These are phyloP conservation scores for Lethenteron reissneri DNA, from an alignment of 2,113 vertebrate species.

Conservation along the genomic window DNA sequence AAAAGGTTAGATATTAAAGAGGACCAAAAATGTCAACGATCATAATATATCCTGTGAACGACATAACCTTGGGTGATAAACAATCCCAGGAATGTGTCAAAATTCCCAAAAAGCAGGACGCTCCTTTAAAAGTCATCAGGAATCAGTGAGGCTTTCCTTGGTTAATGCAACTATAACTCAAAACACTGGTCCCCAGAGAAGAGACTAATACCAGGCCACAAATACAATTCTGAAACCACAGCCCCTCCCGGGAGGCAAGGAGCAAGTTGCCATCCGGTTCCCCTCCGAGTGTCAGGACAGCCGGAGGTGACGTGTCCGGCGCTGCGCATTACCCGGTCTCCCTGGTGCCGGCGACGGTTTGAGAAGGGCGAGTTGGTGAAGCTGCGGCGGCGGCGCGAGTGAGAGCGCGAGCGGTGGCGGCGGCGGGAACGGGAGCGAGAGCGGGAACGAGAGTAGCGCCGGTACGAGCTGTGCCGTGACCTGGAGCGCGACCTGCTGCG, in stretches of 20 bases:
- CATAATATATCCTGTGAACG: neutral
- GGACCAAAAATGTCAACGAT: neutral
- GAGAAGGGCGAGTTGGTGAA: constrained; percentile 69
- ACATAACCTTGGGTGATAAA: neutral
- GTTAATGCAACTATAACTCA: neutral
- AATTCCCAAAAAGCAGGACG: neutral
- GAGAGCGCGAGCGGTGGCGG: constrained; percentile 42
- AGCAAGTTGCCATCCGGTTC: neutral
- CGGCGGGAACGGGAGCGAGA: constrained; percentile 49
- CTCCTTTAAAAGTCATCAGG: neutral
- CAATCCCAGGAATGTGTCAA: neutral
- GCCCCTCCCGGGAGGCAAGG: neutral
- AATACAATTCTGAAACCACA: neutral
- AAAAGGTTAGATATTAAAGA: neutral
- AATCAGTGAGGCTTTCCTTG: neutral
- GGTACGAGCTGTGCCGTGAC: constrained; percentile 50
- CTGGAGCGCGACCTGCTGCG: constrained; percentile 30
- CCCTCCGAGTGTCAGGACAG: neutral
- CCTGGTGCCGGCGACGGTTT: constrained; percentile 44
- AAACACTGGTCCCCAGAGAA: neutral
- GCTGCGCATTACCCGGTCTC: constrained; percentile 48
- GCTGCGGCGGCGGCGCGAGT: constrained; percentile 37
- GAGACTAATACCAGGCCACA: constrained; percentile 12
- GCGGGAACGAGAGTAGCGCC: constrained; percentile 43
- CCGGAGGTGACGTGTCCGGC: constrained; percentile 13